These are phyloP conservation scores for Callaeas wilsoni DNA, from an alignment of 2,113 vertebrate genomes.

Conservation along the genomic window DNA sequence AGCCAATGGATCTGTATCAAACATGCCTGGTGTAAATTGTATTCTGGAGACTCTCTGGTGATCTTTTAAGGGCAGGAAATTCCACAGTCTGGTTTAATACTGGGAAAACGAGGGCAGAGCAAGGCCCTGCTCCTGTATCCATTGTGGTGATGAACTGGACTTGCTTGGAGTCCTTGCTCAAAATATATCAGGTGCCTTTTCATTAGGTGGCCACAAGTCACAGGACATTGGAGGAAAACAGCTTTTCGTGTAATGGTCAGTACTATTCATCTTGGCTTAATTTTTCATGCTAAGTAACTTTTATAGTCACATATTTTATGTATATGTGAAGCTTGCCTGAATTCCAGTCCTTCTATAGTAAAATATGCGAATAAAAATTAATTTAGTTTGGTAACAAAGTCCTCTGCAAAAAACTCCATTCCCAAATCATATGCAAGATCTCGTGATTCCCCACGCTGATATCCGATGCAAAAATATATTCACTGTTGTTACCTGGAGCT, in stretches of 20 bases:
- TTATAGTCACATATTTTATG: neutral
- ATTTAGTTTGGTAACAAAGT: neutral
- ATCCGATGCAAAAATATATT: conserved; percentile 17
- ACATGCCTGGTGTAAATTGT: neutral
- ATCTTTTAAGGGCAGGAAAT: neutral
- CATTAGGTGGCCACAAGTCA: neutral
- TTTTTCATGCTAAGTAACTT: neutral
- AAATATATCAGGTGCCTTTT: neutral
- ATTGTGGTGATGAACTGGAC: neutral
- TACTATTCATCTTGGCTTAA: neutral
- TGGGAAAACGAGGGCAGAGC: neutral
- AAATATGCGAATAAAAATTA: neutral
- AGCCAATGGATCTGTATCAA: neutral
- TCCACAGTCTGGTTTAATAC: neutral
- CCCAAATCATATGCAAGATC: neutral
- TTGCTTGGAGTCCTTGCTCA: neutral
- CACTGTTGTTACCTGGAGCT: neutral
- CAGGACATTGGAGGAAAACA: neutral
- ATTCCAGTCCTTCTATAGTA: neutral
- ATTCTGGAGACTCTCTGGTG: neutral
- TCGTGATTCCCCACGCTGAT: neutral
- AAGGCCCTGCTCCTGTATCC: neutral
- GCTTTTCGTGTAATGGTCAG: neutral
- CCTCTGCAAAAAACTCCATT: neutral
- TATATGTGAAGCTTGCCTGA: neutral